Evolutionary conservation across 2,888 invertebrate genomes (phyloP).

Genomic region (Synergus japonicus): DNA sequence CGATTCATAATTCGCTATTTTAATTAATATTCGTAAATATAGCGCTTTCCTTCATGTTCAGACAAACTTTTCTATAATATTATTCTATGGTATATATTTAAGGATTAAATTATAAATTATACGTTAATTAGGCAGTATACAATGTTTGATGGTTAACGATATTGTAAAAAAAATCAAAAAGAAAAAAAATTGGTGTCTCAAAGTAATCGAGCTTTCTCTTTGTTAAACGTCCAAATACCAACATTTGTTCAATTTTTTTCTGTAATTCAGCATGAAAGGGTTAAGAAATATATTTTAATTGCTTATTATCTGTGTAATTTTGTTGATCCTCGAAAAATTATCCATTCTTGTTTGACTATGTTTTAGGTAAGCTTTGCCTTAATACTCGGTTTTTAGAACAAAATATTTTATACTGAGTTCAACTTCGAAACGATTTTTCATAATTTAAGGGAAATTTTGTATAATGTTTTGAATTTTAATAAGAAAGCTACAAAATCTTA

Average conservation of each 20-base stretch:
- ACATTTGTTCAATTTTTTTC: constrained; percentile 25
- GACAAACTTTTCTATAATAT: constrained; percentile 11
- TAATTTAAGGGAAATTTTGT: neutral
- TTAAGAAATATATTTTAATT: constrained; percentile 43
- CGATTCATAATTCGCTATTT: too few relatives aligned
- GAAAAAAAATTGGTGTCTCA: constrained; percentile 4
- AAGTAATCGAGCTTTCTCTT: constrained; percentile 3
- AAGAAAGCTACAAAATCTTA: neutral
- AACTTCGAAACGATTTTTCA: neutral
- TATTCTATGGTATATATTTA: constrained; percentile 16
- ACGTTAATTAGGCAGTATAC: constrained; percentile 23
- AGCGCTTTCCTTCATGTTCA: constrained; percentile 21
- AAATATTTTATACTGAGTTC: too few relatives aligned
- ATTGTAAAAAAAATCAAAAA: constrained; percentile 12
- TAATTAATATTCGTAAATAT: neutral
- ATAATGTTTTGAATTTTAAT: neutral
- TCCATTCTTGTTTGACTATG: neutral
- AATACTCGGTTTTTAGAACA: neutral
- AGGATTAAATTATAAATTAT: constrained; percentile 24
- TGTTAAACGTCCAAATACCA: neutral
- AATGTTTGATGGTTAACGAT: constrained; percentile 7
- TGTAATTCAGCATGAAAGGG: constrained; percentile 38
- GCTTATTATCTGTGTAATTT: constrained; percentile 21
- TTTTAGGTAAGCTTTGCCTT: neutral
- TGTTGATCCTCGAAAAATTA: constrained; percentile 8